phyloP scores from a whole-genome alignment of 2,888 invertebrate genomes.

The Nephrocerus scutellatus region DNA sequence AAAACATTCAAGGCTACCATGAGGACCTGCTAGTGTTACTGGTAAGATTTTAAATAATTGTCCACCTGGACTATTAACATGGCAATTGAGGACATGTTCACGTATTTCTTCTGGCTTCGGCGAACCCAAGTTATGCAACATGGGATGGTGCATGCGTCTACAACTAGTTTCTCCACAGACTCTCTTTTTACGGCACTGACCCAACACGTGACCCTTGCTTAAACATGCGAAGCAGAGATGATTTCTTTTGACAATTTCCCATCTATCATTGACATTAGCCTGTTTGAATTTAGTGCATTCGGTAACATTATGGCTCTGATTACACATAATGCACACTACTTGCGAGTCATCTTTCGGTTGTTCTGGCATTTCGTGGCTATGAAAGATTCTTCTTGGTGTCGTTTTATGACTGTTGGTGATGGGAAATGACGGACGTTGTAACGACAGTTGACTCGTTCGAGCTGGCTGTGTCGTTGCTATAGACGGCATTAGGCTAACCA shows the following conservation, averaged over 20 bases:
- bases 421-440: no score
- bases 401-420: no score
- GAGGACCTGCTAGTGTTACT: conserved; percentile 1
- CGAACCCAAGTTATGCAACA: background rate
- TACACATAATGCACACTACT: background rate
- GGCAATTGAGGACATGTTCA: background rate
- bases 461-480: background rate
- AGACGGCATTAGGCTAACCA: conserved; percentile 2
- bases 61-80: background rate
- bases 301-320: background rate
- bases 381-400: no score
- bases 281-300: background rate
- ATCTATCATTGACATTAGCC: background rate
- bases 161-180: conserved; percentile 3
- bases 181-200: conserved; percentile 1
- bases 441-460: no score
- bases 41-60: conserved; percentile 5
- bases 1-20: background rate
- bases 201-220: background rate
- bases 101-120: background rate
- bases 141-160: conserved; percentile 10
- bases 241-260: background rate
- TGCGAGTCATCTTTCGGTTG: no score
- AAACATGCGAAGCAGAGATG: conserved; percentile 1
- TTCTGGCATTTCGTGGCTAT: no score